Evolutionary conservation across 1,140 invertebrate species (phyloP), one percentile per base, ranked within the genome.

Genomic region (Trachymyrmex cornetzi): DNA sequence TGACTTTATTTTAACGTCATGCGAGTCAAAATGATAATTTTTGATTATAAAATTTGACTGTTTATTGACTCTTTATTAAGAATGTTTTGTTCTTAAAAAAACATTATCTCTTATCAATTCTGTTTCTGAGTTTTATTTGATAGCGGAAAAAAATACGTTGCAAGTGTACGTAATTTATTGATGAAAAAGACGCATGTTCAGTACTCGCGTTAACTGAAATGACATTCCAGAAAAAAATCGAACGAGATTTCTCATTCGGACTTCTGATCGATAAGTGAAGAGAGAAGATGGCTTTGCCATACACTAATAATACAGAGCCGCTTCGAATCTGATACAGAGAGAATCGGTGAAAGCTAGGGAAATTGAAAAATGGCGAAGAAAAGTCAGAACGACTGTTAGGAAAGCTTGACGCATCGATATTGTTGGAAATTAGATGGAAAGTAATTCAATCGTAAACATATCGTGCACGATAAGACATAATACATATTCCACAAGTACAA

Each of bases 291-390:
- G 7, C 24, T 3, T 53, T 14, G 48, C n/a, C 11, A 27, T 16
- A 24, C 24, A 16, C 16, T 24, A 72, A 72, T 72, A n/a, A 72
- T 72, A 53, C 38, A 19, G 16, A 72, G 22, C 38, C 9, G 44
- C 4, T 24, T 69, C 6, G 66, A 50, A 48, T 50, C 14, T 50
- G 44, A 7, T 27, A 48, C 16, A 50, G 14, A 14, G 44, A 16
- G 16, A 16, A 48, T 72, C 16, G 24, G 44, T 72, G 44, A 72
- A 53, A 50, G 69, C 27, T 19, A 7, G 9, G 44, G 24, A 72
- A 72, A 72, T 72, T 27, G 44, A 27, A 72, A 72, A 72, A 72
- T 50, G 0, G 14, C 9, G 16, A 50, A 72, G n/a, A 48, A 53
- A 72, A 27, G 12, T 72, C 16, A 50, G 22, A 19, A 30, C 38